Evolutionary conservation across 1,140 invertebrate species (phyloP).

Genomic region (Zaprionus lachaisei): DNA sequence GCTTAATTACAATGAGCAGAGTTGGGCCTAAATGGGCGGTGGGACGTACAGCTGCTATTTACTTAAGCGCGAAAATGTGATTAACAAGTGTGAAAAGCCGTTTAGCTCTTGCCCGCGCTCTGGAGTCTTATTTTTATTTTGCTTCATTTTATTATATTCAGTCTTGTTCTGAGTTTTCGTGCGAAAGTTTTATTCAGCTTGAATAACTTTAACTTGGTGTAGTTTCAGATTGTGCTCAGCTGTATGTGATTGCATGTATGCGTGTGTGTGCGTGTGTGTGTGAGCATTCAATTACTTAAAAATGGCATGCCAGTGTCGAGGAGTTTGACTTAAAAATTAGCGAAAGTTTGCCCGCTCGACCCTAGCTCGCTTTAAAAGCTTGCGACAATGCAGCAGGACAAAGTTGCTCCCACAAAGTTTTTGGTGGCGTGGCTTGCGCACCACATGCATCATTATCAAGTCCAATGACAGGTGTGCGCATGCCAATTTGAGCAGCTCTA

Average conservation of each 20-base stretch:
- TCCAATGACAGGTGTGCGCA: slow-evolving; percentile 78
- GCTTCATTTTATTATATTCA: slow-evolving; percentile 51
- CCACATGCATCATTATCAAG: slow-evolving; percentile 81
- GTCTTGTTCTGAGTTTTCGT: slow-evolving; percentile 39
- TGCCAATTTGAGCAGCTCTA: slow-evolving; percentile 78
- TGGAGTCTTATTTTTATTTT: slow-evolving; percentile 48
- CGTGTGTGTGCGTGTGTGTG: neutral
- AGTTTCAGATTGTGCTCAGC: slow-evolving; percentile 44
- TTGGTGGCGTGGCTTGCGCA: slow-evolving; percentile 54
- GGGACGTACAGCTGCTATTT: slow-evolving; percentile 54
- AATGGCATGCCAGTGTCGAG: slow-evolving; percentile 53
- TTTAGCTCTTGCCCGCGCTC: slow-evolving; percentile 36
- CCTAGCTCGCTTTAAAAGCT: slow-evolving; percentile 37
- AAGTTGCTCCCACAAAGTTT: slow-evolving; percentile 68
- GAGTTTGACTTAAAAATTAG: slow-evolving; percentile 48
- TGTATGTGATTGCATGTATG: slow-evolving; percentile 15
- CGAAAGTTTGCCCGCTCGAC: slow-evolving; percentile 45
- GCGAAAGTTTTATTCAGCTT: slow-evolving; percentile 67
- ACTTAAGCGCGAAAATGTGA: slow-evolving; percentile 82
- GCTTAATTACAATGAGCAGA: slow-evolving; percentile 78
- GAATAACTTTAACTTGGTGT: slow-evolving; percentile 82
- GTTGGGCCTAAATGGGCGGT: neutral
- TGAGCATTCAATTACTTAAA: slow-evolving; percentile 62
- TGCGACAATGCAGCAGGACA: slow-evolving; percentile 38
- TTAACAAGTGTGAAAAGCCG: slow-evolving; percentile 82